Evolutionary conservation across 2,797 vertebrate genomes (phyloP), one percentile per base, ranked within the genome.

Genomic region (Petrocephalus sullivani): DNA sequence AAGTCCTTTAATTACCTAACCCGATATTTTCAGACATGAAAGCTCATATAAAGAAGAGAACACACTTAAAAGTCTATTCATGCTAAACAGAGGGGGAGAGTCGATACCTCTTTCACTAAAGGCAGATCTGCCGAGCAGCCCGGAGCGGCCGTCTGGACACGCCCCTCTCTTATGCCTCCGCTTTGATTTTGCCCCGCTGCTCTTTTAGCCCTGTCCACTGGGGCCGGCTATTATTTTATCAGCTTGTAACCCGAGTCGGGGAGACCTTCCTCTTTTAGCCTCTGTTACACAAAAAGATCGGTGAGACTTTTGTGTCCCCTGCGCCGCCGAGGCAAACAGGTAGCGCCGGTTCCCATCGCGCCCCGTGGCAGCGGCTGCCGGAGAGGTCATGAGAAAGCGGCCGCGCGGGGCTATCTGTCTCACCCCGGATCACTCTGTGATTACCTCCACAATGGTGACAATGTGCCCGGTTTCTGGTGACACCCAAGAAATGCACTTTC

Each of bases 361-460:
- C 81, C 4, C 10, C 16, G 10, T 12, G 10, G 10, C 6, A 78
- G 90, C 83, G 19, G 51, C 91, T 90, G 90, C 33, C 89, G 90
- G 87, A 57, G 3, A 87, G 91, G 78, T 87, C 88, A 88, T 84
- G 88, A 88, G 90, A 90, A 92, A 90, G 90, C 88, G 89, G 60
- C 7, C 41, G 71, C 56, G 94, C 88, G 91, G 93, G 88, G n/a
- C 1, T 93, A 93, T 91, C 90, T 84, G 49, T 67, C 90, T 92
- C 91, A 93, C 92, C 91, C 92, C 57, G 9, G 89, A 91, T 90
- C 89, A 53, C 91, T 89, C 90, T 92, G 91, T 92, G 92, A 94
- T 94, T 91, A 92, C 91, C 87, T 87, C 90, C 89, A 94, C 93
- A 94, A 94, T 91, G 90, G 90, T 90, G 67, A 94, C 92, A 94